Evolutionary conservation across 64 coral and sea anemone species (phyloP), one percentile per base, ranked within the genome.

Genomic region (Pachyseris speciosa): DNA sequence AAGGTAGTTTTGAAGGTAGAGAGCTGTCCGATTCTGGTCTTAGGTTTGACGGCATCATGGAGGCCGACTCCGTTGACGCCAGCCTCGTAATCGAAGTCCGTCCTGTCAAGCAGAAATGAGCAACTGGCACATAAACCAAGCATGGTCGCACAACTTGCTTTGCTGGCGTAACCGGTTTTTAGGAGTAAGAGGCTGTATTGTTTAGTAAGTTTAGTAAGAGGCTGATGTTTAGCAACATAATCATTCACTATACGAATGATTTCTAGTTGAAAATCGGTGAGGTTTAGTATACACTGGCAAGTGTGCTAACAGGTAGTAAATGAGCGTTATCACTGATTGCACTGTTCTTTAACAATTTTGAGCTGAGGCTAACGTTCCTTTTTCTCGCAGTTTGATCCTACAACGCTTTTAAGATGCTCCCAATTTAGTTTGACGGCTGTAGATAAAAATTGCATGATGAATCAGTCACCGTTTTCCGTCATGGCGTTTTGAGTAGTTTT

Each of bases 41-140:
- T 10, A 89, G 65, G n/a, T 16, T 17, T 11, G 77, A 64, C 8
- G 87, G 87, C 7, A 28, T 47, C 24, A 89, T 78, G n/a, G n/a
- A n/a, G 87, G 34, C 17, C 34, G 77, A 72, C 28, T 36, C 53
- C 41, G 87, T 70, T 12, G 7, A 77, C 38, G 72, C 52, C 12
- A 77, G 12, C 6, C 27, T 89, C 51, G 11, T 65, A 12, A 89
- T 89, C 44, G 44, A 47, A 47, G 44, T 47, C 44, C 44, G 11
- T 47, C 44, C 44, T 47, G 44, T 47, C 44, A 47, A 47, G 5
- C 44, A 47, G 20, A 60, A 60, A 20, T 60, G 55, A 60, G 55
- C 55, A 60, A 60, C 55, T 60, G 55, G 55, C 55, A 60, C 22
- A 16, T 60, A 60, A 60, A 60, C 55, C 13, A 60, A 60, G 55